These are phyloP conservation scores for Choreutis nemorana DNA, from an alignment of 2,888 invertebrate species.

Conservation along the genomic window DNA sequence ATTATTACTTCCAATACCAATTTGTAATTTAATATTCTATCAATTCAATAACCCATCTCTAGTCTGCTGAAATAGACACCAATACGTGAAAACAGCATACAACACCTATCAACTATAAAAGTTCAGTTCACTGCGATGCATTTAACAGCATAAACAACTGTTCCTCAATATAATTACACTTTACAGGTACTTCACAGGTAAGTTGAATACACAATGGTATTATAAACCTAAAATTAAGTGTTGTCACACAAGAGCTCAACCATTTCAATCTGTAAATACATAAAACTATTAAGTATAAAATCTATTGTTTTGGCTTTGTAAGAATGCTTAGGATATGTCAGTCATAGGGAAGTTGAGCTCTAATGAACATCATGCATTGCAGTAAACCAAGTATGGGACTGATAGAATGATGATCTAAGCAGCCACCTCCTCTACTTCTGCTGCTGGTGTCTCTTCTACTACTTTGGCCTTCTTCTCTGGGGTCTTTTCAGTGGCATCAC, in stretches of 20 bases:
- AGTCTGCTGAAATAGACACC: constrained; percentile 46
- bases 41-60: constrained; percentile 47
- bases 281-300: constrained; percentile 19
- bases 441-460: constrained; percentile 63
- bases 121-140: constrained; percentile 61
- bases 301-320: constrained; percentile 33
- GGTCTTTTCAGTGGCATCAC: constrained; percentile 66
- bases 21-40: constrained; percentile 23
- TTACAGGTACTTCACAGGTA: constrained; percentile 65
- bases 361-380: constrained; percentile 58
- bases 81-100: constrained; percentile 52
- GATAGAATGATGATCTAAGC: constrained; percentile 47
- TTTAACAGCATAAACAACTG: constrained; percentile 32
- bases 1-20: constrained; percentile 34
- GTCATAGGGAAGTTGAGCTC: constrained; percentile 43
- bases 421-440: constrained; percentile 67
- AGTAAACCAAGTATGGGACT: constrained; percentile 49
- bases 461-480: constrained; percentile 79
- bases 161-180: constrained; percentile 42
- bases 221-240: constrained; percentile 50
- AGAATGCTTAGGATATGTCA: constrained; percentile 10
- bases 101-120: constrained; percentile 35
- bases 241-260: constrained; percentile 57
- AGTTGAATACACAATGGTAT: constrained; percentile 51
- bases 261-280: constrained; percentile 14